Base-by-base conservation (phyloP, 1,140 invertebrate genomes). In the Dryas iulia region DNA sequence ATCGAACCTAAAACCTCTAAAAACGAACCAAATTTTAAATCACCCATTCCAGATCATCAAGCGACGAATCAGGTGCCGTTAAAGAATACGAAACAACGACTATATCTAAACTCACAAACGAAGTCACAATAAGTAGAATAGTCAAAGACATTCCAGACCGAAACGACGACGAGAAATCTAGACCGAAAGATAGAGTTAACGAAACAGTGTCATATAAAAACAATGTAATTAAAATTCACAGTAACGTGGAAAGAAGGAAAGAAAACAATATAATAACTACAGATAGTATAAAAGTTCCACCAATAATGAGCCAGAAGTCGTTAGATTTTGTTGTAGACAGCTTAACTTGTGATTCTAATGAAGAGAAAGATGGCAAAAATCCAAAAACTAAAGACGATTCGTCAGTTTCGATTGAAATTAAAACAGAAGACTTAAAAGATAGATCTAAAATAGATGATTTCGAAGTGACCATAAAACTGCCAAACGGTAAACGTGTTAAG, bases 51-150 rank as follows among this genome's bases (percentile, higher is more conserved):
- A 90, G 89, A 72, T 89, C 87, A 30, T 89, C 87, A 1, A 91
- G 89, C 52, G 87, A 91, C 66, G 89, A 91, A 71, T 84, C 86
- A 0, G 85, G 87, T 1, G 82, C 83, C 0, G 78, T 89, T 0
- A 91, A 89, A 71, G 89, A 87, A 69, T 91, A 87, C 21, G 89
- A 91, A 77, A 87, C 85, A 0, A 89, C 86, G 47, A 89, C 86
- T 11, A 89, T 91, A 72, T 89, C 89, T 7, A 91, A 89, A 78
- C 35, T 89, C 5, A 91, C 87, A 4, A 89, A 91, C n/a, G 84
- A 89, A 72, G 87, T 91, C 0, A 91, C 86, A 0, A 89, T 88
- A 3, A 89, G 87, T 63, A 73, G 89, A 31, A 73, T 89, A 0
- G 84, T 91, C 0, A 89, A 87, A 69, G 86, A 88, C 25, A 72